These are phyloP conservation scores for Drosophila rufa DNA, from an alignment of 1,140 invertebrate genomes.

Conservation along the genomic window DNA sequence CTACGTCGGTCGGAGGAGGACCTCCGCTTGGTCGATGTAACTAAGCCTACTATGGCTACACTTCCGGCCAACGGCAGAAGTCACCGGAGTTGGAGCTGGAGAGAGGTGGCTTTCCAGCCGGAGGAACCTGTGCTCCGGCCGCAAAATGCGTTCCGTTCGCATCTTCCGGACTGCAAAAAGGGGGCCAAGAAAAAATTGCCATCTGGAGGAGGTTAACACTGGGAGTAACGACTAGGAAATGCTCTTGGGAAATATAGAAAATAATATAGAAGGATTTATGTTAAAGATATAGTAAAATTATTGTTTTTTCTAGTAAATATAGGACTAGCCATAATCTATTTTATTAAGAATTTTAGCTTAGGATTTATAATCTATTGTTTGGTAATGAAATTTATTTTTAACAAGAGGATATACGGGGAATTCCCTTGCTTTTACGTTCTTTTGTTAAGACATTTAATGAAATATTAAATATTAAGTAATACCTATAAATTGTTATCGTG, in stretches of 20 bases:
- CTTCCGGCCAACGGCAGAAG: conserved; percentile 63
- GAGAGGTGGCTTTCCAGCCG: conserved; percentile 13
- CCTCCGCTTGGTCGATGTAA: conserved; percentile 19
- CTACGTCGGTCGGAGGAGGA: neutral
- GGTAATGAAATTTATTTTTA: too few species aligned
- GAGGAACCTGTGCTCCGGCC: conserved; percentile 41
- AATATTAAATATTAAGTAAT: too few species aligned
- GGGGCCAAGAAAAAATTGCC: conserved; percentile 42
- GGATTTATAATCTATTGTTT: too few species aligned
- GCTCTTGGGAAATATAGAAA: neutral
- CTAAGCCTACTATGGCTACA: conserved; percentile 57
- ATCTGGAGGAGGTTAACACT: neutral
- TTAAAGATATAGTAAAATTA: too few species aligned
- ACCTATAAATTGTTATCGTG: too few species aligned
- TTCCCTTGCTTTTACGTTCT: too few species aligned
- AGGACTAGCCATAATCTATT: too few species aligned
- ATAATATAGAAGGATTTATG: neutral
- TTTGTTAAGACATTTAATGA: too few species aligned
- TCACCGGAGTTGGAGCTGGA: conserved; percentile 29
- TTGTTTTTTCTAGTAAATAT: too few species aligned
- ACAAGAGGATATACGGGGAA: too few species aligned
- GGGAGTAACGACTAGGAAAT: neutral
- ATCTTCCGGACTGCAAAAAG: conserved; percentile 46
- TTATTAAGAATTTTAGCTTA: too few species aligned
- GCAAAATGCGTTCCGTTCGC: conserved; percentile 70